Conservation (phyloP, 2,888 invertebrate genomes). For the Clunio marinus region DNA sequence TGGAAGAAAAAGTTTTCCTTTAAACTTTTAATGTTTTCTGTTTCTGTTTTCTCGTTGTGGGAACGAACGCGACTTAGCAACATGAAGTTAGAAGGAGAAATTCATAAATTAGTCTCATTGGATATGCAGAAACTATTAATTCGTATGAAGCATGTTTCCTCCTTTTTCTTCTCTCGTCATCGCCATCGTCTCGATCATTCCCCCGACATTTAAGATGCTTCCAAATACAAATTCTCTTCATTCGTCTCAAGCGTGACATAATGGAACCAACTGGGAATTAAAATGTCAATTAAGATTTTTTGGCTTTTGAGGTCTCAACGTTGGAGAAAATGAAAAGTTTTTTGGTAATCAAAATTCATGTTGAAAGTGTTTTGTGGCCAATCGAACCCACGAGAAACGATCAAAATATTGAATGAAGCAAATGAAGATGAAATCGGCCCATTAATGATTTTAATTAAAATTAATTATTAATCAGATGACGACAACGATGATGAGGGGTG, state of each 20-base stretch:
- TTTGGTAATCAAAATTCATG: neutral
- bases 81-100: neutral
- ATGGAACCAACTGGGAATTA: constrained; percentile 7
- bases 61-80: neutral
- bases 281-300: constrained; percentile 7
- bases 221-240: too few relatives aligned
- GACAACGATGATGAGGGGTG: too few relatives aligned
- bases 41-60: too few relatives aligned
- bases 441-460: neutral
- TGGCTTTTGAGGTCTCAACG: constrained; percentile 2
- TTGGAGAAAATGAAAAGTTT: neutral
- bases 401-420: neutral
- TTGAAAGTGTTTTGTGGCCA: neutral
- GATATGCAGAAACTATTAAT: constrained; percentile 37
- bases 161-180: neutral
- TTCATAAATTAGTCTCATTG: constrained; percentile 23
- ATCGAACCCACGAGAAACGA: too few relatives aligned
- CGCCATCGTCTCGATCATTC: too few relatives aligned
- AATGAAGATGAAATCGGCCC: neutral
- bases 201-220: too few relatives aligned
- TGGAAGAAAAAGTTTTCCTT: neutral
- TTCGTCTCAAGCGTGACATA: constrained; percentile 3
- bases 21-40: too few relatives aligned
- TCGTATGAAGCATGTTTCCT: constrained; percentile 31
- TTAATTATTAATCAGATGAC: too few relatives aligned